A percentile compares a stretch with the other conserved stretches of the same genome.
Evolutionary conservation across 1,140 invertebrate species (phyloP).

Genomic region (Drosophila nannoptera): DNA sequence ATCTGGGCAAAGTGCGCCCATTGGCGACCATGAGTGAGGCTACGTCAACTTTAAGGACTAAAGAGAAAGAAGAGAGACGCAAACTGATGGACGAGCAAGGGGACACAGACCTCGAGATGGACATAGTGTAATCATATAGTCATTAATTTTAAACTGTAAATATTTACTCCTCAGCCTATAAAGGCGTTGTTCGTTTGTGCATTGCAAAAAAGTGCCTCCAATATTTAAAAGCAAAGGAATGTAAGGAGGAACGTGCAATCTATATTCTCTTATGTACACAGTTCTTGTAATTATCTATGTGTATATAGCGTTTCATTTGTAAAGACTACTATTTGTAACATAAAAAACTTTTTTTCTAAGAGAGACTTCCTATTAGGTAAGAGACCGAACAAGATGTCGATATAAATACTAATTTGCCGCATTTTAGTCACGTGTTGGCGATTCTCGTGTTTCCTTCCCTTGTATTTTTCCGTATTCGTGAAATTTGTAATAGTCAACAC

Average conservation of each 20-base stretch:
- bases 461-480: neutral
- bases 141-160: conserved; percentile 25
- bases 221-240: conserved; percentile 31
- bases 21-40: conserved; percentile 50
- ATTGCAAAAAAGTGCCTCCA: conserved; percentile 55
- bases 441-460: conserved; percentile 1
- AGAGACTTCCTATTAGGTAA: conserved; percentile 3
- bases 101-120: conserved; percentile 67
- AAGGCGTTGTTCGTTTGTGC: too few relatives aligned
- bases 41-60: conserved; percentile 25
- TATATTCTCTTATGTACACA: conserved; percentile 12
- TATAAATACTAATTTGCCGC: neutral
- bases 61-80: conserved; percentile 48
- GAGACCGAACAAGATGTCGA: neutral
- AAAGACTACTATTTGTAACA: conserved; percentile 11
- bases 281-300: conserved; percentile 6
- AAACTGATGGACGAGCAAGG: conserved; percentile 61
- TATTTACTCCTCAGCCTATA: neutral
- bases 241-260: conserved; percentile 41
- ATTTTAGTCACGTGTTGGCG: neutral
- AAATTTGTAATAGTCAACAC: conserved; percentile 39
- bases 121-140: conserved; percentile 58
- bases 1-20: conserved; percentile 79
- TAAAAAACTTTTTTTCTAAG: neutral
- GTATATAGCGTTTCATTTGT: conserved; percentile 39